Evolutionary conservation across 2,888 invertebrate species (phyloP), one percentile per base, ranked within the genome.

Genomic region (Agapostemon virescens): DNA sequence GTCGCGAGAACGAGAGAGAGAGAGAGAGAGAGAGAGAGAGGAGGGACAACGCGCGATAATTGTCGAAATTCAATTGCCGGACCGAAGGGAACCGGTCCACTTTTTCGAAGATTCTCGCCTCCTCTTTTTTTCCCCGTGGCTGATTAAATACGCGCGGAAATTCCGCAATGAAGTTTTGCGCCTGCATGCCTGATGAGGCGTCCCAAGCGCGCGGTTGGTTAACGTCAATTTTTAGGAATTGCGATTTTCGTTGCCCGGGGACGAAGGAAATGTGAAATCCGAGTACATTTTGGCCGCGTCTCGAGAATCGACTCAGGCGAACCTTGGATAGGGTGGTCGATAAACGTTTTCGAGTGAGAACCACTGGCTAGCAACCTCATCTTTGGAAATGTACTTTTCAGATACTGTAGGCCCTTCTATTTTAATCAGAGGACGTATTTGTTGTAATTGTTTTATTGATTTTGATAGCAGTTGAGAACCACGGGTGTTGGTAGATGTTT

Each of bases 21-120:
- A 7, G 38, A 45, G 45, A n/a, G 42, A 2, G 15, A 42, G 42
- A 6, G 38, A 38, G 38, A 7, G 5, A 33, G 33, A 11, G 4
- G 49, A 11, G 49, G 4, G 11, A n/a, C 9, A 17, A 0, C 45
- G 11, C 23, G 55, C 55, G 55, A 55, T 55, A 55, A 55, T 55
- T 55, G 55, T 55, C 55, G 3, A 15, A 15, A 55, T 55, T 55
- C 72, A 64, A 70, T 61, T 70, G 61, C 4, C 33, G 15, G 15
- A 55, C 26, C 55, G 26, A 49, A 49, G 49, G n/a, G 49, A 49
- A 49, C n/a, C 11, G 2, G 49, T 49, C n/a, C 49, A 49, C n/a
- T 49, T 49, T 49, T 49, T 49, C 49, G 49, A 49, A 49, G 49
- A 49, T 49, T n/a, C 49, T n/a, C 49, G n/a, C n/a, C 49, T 11